These are phyloP conservation scores for Parauchenoglanis punctatus DNA, from an alignment of 2,797 vertebrate genomes.

Conservation along the genomic window DNA sequence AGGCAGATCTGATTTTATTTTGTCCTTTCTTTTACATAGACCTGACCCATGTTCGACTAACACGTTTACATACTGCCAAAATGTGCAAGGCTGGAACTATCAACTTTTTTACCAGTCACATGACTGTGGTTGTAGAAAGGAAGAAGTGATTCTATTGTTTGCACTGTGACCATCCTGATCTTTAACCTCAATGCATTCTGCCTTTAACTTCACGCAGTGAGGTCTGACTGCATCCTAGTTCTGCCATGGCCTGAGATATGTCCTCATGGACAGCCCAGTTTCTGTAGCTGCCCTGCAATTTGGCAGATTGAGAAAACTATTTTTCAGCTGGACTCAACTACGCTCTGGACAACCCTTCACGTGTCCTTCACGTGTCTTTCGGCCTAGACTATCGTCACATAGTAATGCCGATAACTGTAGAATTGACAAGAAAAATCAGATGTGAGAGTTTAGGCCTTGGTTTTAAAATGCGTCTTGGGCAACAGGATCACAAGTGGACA, in stretches of 20 bases:
- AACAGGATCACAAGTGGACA: too few species aligned
- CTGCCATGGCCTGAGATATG: not conserved
- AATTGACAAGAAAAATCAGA: not conserved
- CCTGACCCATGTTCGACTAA: not conserved
- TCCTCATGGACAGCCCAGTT: not conserved
- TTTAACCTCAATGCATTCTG: not conserved
- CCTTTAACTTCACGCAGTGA: not conserved
- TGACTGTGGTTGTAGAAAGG: constrained; percentile 9
- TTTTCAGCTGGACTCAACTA: not conserved
- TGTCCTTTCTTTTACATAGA: too few species aligned
- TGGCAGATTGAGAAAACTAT: not conserved
- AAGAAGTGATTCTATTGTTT: constrained; percentile 5
- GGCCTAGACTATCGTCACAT: not conserved
- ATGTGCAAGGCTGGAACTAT: not conserved
- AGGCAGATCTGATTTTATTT: not conserved
- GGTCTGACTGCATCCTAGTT: not conserved
- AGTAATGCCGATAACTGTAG: not conserved
- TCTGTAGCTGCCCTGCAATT: not conserved
- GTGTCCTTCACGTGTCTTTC: not conserved
- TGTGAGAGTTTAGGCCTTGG: not conserved
- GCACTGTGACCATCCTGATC: not conserved
- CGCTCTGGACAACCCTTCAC: not conserved
- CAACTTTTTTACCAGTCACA: not conserved
- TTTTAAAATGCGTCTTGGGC: too few species aligned
- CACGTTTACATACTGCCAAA: not conserved